phyloP scores from a whole-genome alignment of 2,797 vertebrate species.

The Ptychobarbus kaznakovi region DNA sequence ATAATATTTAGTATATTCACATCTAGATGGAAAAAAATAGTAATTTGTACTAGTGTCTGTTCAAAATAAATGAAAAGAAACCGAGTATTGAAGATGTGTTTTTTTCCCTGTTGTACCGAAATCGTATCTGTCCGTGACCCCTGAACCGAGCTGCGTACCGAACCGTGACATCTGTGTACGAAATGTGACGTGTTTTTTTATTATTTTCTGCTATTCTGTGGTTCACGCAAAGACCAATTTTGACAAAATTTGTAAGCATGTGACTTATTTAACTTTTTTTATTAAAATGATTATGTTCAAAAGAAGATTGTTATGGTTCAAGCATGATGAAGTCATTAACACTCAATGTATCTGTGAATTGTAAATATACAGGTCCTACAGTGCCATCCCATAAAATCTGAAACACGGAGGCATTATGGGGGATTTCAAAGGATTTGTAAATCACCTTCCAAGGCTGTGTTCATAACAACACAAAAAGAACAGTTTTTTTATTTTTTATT shows the following conservation, averaged over 20 bases:
- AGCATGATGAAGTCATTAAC: not conserved
- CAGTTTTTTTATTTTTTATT: conserved; percentile 81
- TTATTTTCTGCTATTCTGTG: not conserved
- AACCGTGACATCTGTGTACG: too few relatives aligned
- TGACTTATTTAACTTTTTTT: not conserved
- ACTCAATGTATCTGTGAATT: not conserved
- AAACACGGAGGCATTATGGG: not conserved
- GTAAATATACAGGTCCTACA: not conserved
- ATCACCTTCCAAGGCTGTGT: not conserved
- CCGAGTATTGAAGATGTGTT: too few relatives aligned
- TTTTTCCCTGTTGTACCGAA: too few relatives aligned
- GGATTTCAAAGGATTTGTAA: not conserved
- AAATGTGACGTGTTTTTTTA: not conserved
- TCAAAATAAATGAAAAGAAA: too few relatives aligned
- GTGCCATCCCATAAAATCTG: not conserved
- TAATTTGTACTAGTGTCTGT: too few relatives aligned
- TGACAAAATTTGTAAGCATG: not conserved
- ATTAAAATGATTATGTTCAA: not conserved
- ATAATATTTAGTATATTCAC: too few relatives aligned
- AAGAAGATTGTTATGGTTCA: not conserved
- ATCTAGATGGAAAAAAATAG: too few relatives aligned
- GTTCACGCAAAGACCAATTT: not conserved
- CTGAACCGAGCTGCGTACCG: too few relatives aligned
- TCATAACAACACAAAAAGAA: conserved; percentile 64
- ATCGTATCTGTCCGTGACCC: too few relatives aligned